These are phyloP conservation scores for Himalopsyche tibetana DNA, from an alignment of 2,888 invertebrate genomes.

Conservation along the genomic window DNA sequence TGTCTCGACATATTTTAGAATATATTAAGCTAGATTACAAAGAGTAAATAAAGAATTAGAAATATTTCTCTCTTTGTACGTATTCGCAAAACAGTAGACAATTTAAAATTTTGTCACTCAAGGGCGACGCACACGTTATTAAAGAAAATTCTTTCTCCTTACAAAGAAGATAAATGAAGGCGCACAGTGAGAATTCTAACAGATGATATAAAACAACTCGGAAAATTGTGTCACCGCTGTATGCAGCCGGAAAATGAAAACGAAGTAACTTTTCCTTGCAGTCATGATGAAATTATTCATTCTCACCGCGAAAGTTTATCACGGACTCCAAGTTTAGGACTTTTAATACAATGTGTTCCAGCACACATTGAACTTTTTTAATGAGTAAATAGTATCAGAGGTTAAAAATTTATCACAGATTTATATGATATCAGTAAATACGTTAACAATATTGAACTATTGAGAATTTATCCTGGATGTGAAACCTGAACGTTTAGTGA, in stretches of 20 bases:
- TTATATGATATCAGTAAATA: too few species aligned
- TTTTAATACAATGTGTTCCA: too few species aligned
- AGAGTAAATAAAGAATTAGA: background rate
- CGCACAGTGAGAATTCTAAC: conserved; percentile 15
- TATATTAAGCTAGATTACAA: too few species aligned
- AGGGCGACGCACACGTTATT: background rate
- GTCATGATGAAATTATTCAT: background rate
- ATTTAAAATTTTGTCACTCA: conserved; percentile 35
- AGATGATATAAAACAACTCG: conserved; percentile 23
- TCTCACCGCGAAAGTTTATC: background rate
- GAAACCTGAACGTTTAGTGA: too few species aligned
- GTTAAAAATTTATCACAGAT: too few species aligned
- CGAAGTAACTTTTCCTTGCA: conserved; percentile 2
- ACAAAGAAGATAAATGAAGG: conserved; percentile 31
- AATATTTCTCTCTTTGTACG: background rate
- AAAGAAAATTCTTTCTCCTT: conserved; percentile 2
- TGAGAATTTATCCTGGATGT: too few species aligned
- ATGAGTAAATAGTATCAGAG: too few species aligned
- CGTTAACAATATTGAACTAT: too few species aligned
- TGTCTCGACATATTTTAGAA: too few species aligned
- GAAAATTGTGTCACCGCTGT: conserved; percentile 18
- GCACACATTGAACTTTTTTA: too few species aligned
- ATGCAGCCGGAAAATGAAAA: background rate
- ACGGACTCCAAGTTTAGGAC: too few species aligned
- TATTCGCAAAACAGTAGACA: background rate